A percentile compares a stretch with the other conserved stretches of the same genome.
Evolutionary conservation across 1,140 invertebrate species (phyloP).

Genomic region (Radopholus similis): DNA sequence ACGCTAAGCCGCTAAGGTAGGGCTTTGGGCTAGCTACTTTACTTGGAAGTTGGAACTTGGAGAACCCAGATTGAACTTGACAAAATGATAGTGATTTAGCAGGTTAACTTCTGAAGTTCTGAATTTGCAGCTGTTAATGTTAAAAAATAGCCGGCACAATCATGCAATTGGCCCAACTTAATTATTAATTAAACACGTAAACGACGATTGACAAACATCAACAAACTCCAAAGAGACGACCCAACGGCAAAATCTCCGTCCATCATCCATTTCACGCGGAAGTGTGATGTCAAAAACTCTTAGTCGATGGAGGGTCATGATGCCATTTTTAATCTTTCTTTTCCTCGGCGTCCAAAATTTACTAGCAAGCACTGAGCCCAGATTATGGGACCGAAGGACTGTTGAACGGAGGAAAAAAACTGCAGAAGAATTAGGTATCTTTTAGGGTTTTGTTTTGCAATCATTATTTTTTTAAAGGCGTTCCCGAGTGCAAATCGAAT

Average conservation of each 20-base stretch:
- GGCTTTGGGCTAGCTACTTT: too few relatives aligned
- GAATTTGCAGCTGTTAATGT: too few relatives aligned
- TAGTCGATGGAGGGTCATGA: neutral
- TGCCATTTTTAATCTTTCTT: neutral
- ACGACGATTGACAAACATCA: too few relatives aligned
- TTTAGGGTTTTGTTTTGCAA: neutral
- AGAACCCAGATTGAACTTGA: too few relatives aligned
- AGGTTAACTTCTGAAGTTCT: too few relatives aligned
- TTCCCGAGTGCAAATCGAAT: constrained; percentile 45
- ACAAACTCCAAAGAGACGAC: neutral
- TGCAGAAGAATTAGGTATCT: constrained; percentile 3
- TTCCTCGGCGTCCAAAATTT: neutral
- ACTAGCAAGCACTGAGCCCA: neutral
- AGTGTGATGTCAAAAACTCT: too few relatives aligned
- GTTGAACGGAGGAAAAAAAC: constrained; percentile 6
- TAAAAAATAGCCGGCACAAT: too few relatives aligned
- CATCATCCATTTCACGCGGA: neutral
- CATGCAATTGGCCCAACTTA: too few relatives aligned
- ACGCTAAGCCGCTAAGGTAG: too few relatives aligned
- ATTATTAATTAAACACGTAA: too few relatives aligned
- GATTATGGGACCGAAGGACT: neutral
- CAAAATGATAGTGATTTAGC: too few relatives aligned
- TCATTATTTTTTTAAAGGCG: constrained; percentile 26
- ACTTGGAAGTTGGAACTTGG: too few relatives aligned
- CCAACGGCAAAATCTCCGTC: neutral